These are phyloP conservation scores for Philaenus spumarius DNA, from an alignment of 1,140 invertebrate species.

Conservation along the genomic window DNA sequence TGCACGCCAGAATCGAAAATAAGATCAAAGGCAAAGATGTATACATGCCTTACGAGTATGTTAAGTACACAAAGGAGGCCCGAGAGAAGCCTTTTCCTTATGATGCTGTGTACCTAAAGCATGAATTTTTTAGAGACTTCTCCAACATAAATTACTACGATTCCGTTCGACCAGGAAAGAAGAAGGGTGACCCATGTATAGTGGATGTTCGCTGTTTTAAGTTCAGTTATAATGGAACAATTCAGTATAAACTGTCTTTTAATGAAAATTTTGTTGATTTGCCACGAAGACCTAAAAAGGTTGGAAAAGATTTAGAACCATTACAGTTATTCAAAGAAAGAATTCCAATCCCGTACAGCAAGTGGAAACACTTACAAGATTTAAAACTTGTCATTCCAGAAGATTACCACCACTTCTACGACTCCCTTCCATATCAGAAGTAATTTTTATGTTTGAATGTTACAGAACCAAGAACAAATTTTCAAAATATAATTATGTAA, in stretches of 20 bases:
- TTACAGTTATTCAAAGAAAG: not conserved
- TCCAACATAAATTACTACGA: conserved; percentile 7
- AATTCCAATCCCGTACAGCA: conserved; percentile 5
- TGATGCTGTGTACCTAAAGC: conserved; percentile 5
- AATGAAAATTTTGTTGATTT: conserved; percentile 13
- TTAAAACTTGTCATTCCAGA: conserved; percentile 14
- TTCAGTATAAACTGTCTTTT: conserved; percentile 26
- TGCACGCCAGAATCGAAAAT: conserved; percentile 11
- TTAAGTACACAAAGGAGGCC: no score
- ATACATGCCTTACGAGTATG: conserved; percentile 28
- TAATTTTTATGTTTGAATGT: no score
- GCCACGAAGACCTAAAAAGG: conserved; percentile 4
- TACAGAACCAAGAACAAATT: no score
- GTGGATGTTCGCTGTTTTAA: conserved; percentile 18
- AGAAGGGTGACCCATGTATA: conserved; percentile 18
- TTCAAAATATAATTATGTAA: not conserved
- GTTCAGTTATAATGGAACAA: conserved; percentile 22
- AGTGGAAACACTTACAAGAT: conserved; percentile 17
- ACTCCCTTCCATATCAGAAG: conserved; percentile 10
- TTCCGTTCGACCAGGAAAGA: conserved; percentile 16
- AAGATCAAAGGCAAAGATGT: conserved; percentile 21
- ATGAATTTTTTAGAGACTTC: conserved; percentile 17
- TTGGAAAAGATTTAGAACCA: not conserved
- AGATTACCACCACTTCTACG: conserved; percentile 19
- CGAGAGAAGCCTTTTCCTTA: conserved; percentile 15